A percentile compares a stretch with the other conserved stretches of the same genome.
Evolutionary conservation across 1,140 invertebrate species (phyloP).

Genomic region (Bathynomus jamesi): DNA sequence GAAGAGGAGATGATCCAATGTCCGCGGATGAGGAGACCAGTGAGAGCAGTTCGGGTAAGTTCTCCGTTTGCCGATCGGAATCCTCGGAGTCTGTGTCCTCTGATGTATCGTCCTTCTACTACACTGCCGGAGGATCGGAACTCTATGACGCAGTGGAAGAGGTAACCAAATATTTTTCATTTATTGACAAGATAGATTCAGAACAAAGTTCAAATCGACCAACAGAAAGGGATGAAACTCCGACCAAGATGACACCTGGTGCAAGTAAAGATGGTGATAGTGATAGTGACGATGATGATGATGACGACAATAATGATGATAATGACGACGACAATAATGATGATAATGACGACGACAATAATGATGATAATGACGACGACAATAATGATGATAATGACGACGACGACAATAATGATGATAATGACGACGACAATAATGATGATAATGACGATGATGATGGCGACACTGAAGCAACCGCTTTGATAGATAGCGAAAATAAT

Average conservation of each 20-base stretch:
- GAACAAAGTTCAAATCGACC: not conserved
- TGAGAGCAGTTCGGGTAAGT: not conserved
- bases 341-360: not conserved
- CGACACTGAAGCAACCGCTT: too few species aligned
- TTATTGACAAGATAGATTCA: not conserved
- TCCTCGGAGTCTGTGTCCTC: slow-evolving; percentile 7
- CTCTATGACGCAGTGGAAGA: not conserved
- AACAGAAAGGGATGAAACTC: too few species aligned
- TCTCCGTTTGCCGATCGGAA: not conserved
- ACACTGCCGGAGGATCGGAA: not conserved
- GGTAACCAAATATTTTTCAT: not conserved
- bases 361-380: not conserved
- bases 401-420: not conserved
- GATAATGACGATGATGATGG: not conserved
- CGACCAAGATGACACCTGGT: too few species aligned
- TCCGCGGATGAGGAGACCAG: not conserved
- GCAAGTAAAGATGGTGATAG: not conserved
- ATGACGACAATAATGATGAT: not conserved
- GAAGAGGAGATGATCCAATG: not conserved
- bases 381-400: not conserved
- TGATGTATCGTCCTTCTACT: not conserved
- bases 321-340: not conserved
- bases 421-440: not conserved
- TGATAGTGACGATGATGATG: not conserved
- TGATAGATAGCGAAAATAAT: too few species aligned